phyloP scores from a whole-genome alignment of 2,888 invertebrate species.

The Cephus pygmeus region DNA sequence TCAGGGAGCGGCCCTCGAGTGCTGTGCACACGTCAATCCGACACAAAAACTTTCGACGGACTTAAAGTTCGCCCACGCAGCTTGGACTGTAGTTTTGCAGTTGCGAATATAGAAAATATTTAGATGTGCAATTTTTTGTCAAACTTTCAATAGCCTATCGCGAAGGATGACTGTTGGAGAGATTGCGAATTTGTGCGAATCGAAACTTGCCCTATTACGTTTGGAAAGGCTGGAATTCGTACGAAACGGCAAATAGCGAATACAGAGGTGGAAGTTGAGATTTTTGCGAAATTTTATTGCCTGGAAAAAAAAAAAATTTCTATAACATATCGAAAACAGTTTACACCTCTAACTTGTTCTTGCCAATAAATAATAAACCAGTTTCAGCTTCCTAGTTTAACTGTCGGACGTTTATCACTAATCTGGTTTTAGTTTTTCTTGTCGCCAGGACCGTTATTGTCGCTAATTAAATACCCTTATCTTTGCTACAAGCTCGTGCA shows the following conservation, averaged over 20 bases:
- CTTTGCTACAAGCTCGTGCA: not conserved
- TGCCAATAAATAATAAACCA: slow-evolving; percentile 4
- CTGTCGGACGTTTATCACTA: slow-evolving; percentile 2
- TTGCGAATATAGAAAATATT: slow-evolving; percentile 33
- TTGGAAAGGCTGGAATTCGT: slow-evolving; percentile 1
- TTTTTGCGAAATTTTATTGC: not conserved
- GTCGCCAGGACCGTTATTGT: not conserved
- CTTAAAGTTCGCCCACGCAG: slow-evolving; percentile 8
- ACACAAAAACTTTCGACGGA: slow-evolving; percentile 34
- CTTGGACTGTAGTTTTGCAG: not conserved
- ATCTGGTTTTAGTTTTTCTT: not conserved
- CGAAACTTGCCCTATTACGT: slow-evolving; percentile 33
- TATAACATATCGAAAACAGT: not conserved
- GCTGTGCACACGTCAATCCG: slow-evolving; percentile 33
- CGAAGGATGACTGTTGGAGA: slow-evolving; percentile 26
- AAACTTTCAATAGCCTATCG: slow-evolving; percentile 16
- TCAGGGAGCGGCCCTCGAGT: slow-evolving; percentile 31
- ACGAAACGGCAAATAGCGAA: not conserved
- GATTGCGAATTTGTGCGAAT: slow-evolving; percentile 47
- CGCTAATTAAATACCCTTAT: not conserved
- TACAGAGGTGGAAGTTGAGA: not conserved
- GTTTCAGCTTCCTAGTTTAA: not conserved
- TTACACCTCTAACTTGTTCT: not conserved
- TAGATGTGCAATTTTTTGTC: slow-evolving; percentile 33
- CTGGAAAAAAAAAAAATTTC: not conserved